Base-by-base conservation (phyloP, 2,113 vertebrate species). In the Colaptes auratus region DNA sequence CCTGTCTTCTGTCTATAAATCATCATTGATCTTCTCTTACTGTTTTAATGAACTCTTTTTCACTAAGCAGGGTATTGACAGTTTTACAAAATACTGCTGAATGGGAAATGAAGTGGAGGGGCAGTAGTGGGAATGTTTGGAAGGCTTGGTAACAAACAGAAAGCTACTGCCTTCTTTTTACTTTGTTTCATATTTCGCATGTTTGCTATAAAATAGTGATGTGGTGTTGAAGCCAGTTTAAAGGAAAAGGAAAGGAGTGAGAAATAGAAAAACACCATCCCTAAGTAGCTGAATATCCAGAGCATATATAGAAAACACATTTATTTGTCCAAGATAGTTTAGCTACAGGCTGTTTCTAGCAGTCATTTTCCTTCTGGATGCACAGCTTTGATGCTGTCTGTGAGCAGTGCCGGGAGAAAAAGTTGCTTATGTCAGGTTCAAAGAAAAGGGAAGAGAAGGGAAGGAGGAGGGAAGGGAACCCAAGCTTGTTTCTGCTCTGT, bases 341-440 rank as follows among this genome's bases (percentile, higher is more conserved):
- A 91, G 72, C 92, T 86, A 74, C 64, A 39, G 82, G 82, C 88
- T 88, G 12, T 85, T 93, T 95, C 50, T 65, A 91, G 56, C 69
- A 95, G 85, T 83, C 61, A 16, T 94, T 83, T 95, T 95, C 72
- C 76, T 93, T 96, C 76, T 91, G 72, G 85, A 88, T 90, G 86
- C 69, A 67, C 64, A 91, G 86, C 52, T 81, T 94, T 93, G 82
- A 93, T 86, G 76, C 19, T 67, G 52, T 66, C 90, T 80, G 16
- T 55, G 89, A 80, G 72, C 59, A 93, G 25, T 0, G 36, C 88
- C 86, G 88, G 48, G 60, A 93, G 95, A 88, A 86, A 94, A 90
- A 74, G 35, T 93, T 83, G 60, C 61, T 88, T 81, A 52, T 88
- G 52, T 70, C 0, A 9, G 15, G 31, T 86, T 88, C 80, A 56